Percentiles rank a stretch among this genome's conserved stretches.
Evolutionary conservation across 2,113 vertebrate genomes (phyloP).

Genomic region (Noctilio leporinus): DNA sequence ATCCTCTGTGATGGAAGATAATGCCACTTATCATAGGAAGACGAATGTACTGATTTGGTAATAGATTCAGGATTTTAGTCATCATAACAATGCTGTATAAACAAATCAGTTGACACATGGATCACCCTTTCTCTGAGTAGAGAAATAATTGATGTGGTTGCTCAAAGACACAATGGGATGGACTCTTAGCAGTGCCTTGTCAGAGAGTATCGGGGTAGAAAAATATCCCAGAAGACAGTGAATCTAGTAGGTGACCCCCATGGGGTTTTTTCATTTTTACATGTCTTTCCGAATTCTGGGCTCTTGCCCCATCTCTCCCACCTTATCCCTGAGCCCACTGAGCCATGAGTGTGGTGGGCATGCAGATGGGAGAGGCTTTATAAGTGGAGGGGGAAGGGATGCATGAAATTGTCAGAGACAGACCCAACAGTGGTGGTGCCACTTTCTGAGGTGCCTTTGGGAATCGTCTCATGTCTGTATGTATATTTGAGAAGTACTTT

Average conservation of each 20-base stretch:
- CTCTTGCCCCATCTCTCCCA: not conserved
- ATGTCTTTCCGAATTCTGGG: not conserved
- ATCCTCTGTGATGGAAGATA: not conserved
- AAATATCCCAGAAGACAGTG: not conserved
- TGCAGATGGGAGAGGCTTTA: not conserved
- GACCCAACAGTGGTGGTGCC: too few species aligned
- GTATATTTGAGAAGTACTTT: not conserved
- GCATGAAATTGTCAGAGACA: not conserved
- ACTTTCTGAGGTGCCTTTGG: not conserved
- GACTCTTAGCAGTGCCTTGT: not conserved
- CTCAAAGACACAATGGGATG: not conserved
- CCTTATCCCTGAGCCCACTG: not conserved
- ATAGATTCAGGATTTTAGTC: not conserved
- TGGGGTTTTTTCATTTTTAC: not conserved
- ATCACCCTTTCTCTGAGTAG: not conserved
- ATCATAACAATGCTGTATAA: not conserved
- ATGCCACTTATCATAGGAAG: not conserved
- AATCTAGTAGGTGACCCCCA: not conserved
- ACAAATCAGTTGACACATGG: not conserved
- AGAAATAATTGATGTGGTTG: not conserved
- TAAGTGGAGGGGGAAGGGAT: not conserved
- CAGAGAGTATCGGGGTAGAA: not conserved
- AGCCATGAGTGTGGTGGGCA: accelerated
- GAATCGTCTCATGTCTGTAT: not conserved
- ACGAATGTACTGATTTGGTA: not conserved